These are phyloP conservation scores for Dermatemys mawii DNA, from an alignment of 2,113 vertebrate genomes.

Conservation along the genomic window DNA sequence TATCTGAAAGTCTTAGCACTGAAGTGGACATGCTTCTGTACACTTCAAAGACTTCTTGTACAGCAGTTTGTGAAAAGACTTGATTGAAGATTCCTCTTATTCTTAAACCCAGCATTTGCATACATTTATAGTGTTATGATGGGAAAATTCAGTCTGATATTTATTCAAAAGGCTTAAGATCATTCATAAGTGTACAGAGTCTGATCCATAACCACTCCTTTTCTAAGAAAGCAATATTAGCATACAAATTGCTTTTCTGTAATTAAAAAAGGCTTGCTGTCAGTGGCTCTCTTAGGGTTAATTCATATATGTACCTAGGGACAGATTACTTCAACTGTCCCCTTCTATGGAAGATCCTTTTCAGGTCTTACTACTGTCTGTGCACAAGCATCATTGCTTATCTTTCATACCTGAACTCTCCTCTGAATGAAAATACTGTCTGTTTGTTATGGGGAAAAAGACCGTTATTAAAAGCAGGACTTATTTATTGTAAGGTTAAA, in stretches of 20 bases:
- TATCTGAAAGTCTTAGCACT: not conserved
- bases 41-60: not conserved
- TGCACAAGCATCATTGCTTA: not conserved
- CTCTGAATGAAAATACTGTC: slow-evolving; percentile 37
- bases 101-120: not conserved
- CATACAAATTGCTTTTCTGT: slow-evolving; percentile 46
- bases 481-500: slow-evolving; percentile 38
- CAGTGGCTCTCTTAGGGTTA: slow-evolving; percentile 45
- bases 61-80: slow-evolving; percentile 6
- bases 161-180: slow-evolving; percentile 59
- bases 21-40: not conserved
- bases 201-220: slow-evolving; percentile 68
- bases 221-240: slow-evolving; percentile 39
- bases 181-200: slow-evolving; percentile 16
- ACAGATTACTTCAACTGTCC: not conserved
- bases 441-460: slow-evolving; percentile 10
- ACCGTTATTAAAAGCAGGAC: slow-evolving; percentile 41
- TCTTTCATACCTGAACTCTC: not conserved
- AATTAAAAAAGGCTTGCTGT: slow-evolving; percentile 39
- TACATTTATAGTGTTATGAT: not conserved
- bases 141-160: not conserved
- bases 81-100: slow-evolving; percentile 13
- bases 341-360: not conserved
- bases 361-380: slow-evolving; percentile 15
- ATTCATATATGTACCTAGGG: slow-evolving; percentile 15